These are phyloP conservation scores for Heteromormyrus szaboi DNA, from an alignment of 2,797 vertebrate genomes.

Conservation along the genomic window DNA sequence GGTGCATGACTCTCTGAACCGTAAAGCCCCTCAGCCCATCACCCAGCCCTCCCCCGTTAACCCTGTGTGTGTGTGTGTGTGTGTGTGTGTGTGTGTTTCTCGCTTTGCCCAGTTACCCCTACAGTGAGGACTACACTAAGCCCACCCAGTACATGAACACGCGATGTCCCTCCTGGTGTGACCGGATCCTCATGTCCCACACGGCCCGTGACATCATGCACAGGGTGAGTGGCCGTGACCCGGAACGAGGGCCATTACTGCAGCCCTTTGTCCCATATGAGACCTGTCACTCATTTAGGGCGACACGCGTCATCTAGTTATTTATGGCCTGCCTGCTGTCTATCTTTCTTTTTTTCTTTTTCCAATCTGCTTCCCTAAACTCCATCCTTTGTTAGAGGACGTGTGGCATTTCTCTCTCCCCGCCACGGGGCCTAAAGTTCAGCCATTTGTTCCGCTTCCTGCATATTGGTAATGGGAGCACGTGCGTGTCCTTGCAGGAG, in stretches of 20 bases:
- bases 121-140: constrained; percentile 69
- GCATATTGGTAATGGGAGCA: neutral
- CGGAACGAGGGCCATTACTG: neutral
- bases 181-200: constrained; percentile 72
- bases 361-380: neutral
- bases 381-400: neutral
- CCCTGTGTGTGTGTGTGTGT: neutral
- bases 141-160: constrained; percentile 76
- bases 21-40: neutral
- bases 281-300: neutral
- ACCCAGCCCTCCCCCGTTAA: neutral
- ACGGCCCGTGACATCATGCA: constrained; percentile 50
- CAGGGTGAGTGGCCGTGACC: constrained; percentile 45
- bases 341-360: neutral
- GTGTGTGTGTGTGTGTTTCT: neutral
- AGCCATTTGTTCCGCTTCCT: neutral
- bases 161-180: constrained; percentile 76
- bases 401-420: neutral
- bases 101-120: constrained; percentile 64
- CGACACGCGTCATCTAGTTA: neutral
- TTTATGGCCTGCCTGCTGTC: neutral
- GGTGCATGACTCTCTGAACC: constrained; percentile 43
- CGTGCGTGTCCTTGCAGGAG: constrained; percentile 38
- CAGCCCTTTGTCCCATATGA: neutral
- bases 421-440: neutral